Evolutionary conservation across 2,888 invertebrate genomes (phyloP), one percentile per base, ranked within the genome.

Genomic region (Pasiphila rectangulata): DNA sequence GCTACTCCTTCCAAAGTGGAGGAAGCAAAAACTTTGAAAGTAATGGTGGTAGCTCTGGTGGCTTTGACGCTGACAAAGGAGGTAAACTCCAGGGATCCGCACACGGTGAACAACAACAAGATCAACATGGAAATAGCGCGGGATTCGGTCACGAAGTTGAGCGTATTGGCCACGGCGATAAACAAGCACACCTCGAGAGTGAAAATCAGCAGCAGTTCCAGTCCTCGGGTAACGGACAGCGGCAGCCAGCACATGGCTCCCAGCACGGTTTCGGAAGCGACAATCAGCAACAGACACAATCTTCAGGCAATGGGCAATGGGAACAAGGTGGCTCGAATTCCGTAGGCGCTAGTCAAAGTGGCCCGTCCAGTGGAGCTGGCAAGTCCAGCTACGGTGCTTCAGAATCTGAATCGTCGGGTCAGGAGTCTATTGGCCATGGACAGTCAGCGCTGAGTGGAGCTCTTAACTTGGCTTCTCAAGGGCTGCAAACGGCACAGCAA

Each of bases 391-490:
- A 16, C 17, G 32, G 32, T 19, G 32, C 32, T n/a, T n/a, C n/a
- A 16, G 32, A 17, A 4, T 16, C n/a, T 9, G 17, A 32, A 9
- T 32, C 9, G 5, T 9, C 17, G n/a, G 9, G 5, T 19, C 27
- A 41, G 19, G 25, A 23, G n/a, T 41, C 54, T 5, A 43, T 24
- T 7, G 47, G 35, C 0, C 10, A 4, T 4, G 34, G 15, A 0
- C 45, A 50, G 5, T 47, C 46, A n/a, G 51, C 53, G 20, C 29
- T 59, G 4, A 36, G 37, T 9, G 61, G 60, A 12, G 61, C 63
- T n/a, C 34, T 61, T 37, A 49, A 49, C 36, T 25, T 63, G 23
- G 59, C 63, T 9, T 46, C 54, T 10, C 57, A 60, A 15, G 61
- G 63, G 5, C 23, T 60, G 10, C 52, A 61, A 21, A 17, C 47